Evolutionary conservation across 2,113 vertebrate genomes (phyloP), one percentile per base, ranked within the genome.

Genomic region (Nannospalax galili): DNA sequence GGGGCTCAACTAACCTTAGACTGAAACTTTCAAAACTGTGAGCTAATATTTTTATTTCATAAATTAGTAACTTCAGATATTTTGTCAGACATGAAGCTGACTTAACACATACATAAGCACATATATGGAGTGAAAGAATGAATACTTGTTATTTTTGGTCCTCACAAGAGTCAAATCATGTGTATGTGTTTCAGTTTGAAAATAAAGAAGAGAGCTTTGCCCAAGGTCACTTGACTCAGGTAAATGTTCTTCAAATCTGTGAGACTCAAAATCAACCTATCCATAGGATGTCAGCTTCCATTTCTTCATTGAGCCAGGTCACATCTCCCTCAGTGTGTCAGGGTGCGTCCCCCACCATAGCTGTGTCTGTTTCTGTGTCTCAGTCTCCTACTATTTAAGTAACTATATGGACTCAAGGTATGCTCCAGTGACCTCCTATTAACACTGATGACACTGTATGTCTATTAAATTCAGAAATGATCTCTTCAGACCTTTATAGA

Each of bases 201-300:
- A 48, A 81, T 30, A 52, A 58, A 81, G 60, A 81, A 73, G 28
- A 52, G 62, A 32, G 64, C 17, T 32, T 42, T 52, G 1, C 19
- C 24, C n/a, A 20, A 62, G 48, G 7, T 81, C 42, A 58, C 10
- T 22, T 10, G 22, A 5, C 11, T 69, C 35, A 45, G 14, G 24
- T 19, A 67, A 65, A 35, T 26, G 7, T 52, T 42, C 15, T 48
- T 35, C 3, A 37, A 11, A 26, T 35, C 42, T 48, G 0, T 8
- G 2, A 19, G 17, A 16, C 12, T 84, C 42, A 42, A 84, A 45
- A 9, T 0, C 0, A 67, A 16, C 12, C 4, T 67, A 16, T 48
- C 52, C 30, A 16, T 1, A 14, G 35, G 32, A 7, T 5, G 20
- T 9, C 26, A 11, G 1, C 0, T 40, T 24, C n/a, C n/a, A 11